Evolutionary conservation across 2,113 vertebrate genomes (phyloP), one percentile per base, ranked within the genome.

Genomic region (Cyprinodon variegatus): DNA sequence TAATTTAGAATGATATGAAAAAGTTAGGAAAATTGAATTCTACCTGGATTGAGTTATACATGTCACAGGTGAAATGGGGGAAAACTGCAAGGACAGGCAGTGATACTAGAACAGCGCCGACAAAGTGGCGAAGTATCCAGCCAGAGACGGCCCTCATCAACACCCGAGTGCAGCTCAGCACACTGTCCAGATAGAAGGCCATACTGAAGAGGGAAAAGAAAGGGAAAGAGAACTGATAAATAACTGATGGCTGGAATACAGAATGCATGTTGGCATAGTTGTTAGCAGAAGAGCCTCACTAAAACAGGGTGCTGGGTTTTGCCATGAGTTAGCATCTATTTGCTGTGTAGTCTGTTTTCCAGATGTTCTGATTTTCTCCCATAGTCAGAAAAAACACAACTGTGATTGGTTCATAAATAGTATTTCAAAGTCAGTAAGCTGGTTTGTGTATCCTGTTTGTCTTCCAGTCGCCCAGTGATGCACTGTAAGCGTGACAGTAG

Each of bases 101-200:
- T 8, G 97, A 99, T 73, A 99, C 95, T 67, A 98, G 95, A 81
- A 97, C 90, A 3, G 97, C 97, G 57, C 98, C 98, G 0, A 97
- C 90, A 29, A 96, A 91, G 84, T 99, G 98, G 20, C 98, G 96
- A 0, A 96, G 95, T 22, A 98, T 87, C 97, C 97, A 99, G 81
- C 96, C 96, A 0, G 97, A 96, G 50, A 97, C 92, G 61, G 92
- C 83, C 83, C 94, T 93, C 94, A 99, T 94, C 84, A 98, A 88
- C 37, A 81, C 88, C 77, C 94, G 95, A 0, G 96, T 98, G 80
- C 96, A 98, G 4, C 87, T 81, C 90, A 96, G 92, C 78, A 96
- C 95, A 5, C 94, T 93, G 83, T 99, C 95, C 91, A 98, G 91
- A 83, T 96, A 97, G 86, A 99, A 99, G 0, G 95, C 97, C 97